phyloP scores from a whole-genome alignment of 2,888 invertebrate species.

The Venusia cambrica region DNA sequence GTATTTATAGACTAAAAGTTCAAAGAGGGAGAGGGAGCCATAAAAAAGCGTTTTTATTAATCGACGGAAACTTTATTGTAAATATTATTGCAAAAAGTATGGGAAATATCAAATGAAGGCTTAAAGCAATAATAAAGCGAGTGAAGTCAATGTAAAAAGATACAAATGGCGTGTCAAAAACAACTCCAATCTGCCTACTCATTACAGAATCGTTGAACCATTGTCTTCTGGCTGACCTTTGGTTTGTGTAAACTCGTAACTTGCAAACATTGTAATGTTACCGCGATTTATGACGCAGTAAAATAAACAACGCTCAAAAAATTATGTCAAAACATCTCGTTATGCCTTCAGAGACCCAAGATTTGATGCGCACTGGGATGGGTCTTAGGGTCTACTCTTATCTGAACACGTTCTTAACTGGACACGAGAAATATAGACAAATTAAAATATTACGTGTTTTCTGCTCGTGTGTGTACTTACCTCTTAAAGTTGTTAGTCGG shows the following conservation, averaged over 20 bases:
- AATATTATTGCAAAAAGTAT: no score
- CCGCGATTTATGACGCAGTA: conserved; percentile 28
- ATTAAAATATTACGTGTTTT: no score
- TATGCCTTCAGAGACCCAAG: conserved; percentile 43
- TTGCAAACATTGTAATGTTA: conserved; percentile 34
- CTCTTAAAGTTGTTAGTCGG: no score
- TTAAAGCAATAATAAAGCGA: neutral
- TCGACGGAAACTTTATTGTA: no score
- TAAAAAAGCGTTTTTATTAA: no score
- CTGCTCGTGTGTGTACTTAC: no score
- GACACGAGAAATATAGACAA: no score
- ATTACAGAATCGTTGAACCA: conserved; percentile 33
- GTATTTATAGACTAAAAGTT: no score
- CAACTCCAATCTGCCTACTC: conserved; percentile 32
- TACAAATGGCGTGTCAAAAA: conserved; percentile 17
- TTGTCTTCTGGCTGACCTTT: conserved; percentile 37
- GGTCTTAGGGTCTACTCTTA: no score
- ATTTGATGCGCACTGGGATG: conserved; percentile 58
- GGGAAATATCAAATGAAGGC: no score
- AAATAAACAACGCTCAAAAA: conserved; percentile 31
- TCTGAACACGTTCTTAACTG: no score
- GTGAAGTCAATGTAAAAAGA: conserved; percentile 14
- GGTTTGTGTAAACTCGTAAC: conserved; percentile 36
- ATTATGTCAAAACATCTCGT: conserved; percentile 58
- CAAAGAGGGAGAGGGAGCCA: no score